Evolutionary conservation across 2,888 invertebrate genomes (phyloP).

Genomic region (Oligia fasciuncula): DNA sequence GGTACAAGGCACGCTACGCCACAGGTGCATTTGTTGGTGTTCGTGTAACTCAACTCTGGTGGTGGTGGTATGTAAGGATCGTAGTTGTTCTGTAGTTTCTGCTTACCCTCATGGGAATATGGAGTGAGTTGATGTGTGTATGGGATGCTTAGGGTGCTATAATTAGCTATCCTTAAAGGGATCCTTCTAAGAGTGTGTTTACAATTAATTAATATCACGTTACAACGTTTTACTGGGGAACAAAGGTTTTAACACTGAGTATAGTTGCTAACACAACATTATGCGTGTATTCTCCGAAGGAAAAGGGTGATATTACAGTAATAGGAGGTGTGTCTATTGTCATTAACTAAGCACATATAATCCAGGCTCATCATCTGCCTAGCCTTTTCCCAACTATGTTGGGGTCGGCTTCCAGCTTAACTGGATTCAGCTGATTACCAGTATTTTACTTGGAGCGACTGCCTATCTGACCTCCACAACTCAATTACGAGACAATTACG

Average conservation of each 20-base stretch:
- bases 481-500: too few relatives aligned
- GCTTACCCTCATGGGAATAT: background rate
- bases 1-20: too few relatives aligned
- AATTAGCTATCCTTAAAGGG: background rate
- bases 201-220: slow-evolving; percentile 20
- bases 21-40: background rate
- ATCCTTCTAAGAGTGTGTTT: background rate
- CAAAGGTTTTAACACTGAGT: background rate
- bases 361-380: background rate
- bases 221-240: background rate
- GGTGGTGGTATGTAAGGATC: background rate
- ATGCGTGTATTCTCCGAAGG: background rate
- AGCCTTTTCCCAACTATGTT: too few relatives aligned
- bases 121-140: background rate
- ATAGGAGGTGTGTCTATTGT: background rate
- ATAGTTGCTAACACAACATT: background rate
- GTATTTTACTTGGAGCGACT: too few relatives aligned
- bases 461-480: too few relatives aligned
- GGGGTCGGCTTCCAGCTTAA: too few relatives aligned
- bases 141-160: background rate
- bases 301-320: background rate
- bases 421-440: too few relatives aligned
- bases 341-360: background rate
- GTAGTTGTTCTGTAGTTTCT: background rate
- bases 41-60: background rate